Base-by-base conservation (phyloP, 2,888 invertebrate species). In the Machimus rusticus region DNA sequence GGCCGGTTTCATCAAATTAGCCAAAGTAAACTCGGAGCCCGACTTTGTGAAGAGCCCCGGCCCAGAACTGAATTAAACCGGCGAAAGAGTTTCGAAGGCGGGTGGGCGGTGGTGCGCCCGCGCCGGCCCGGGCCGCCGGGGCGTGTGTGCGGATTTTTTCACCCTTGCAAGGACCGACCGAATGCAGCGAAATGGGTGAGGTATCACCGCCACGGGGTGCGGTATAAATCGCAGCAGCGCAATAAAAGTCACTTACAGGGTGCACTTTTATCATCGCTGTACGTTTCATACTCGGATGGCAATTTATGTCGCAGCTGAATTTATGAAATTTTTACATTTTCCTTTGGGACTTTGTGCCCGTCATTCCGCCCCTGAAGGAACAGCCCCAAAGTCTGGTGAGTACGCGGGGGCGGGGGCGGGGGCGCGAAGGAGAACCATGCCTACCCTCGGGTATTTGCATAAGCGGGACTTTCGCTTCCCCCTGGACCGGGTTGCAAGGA, bases 231-330 rank as follows among this genome's bases (percentile, higher is more conserved):
- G 79, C 31, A 51, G 79, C 14, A 46, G 14, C n/a, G 79, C 79
- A 79, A 79, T 79, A 79, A 79, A 79, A 79, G 79, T 79, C 79
- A 79, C 28, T 79, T 79, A 51, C 79, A 79, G 79, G 51, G 79
- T 51, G 79, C 46, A 79, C 28, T 79, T 79, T 79, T 79, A 79
- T 79, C 79, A 79, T 79, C 79, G 79, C 23, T 51, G 51, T 79
- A 79, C 23, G 79, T 46, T 51, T 51, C 51, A 51, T 43, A 78
- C 39, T 78, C 28, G 79, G 23, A 66, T 79, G 51, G 51, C 46
- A 79, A 79, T 79, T 79, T 79, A 79, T 79, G 51, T 46, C 51
- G 46, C 28, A 51, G 51, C 28, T 28, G 28, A 28, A 46, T 79
- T 46, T 46, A 79, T 79, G 79, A 79, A 79, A 79, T 79, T 79